phyloP scores from a whole-genome alignment of 1,140 invertebrate genomes.

The Schlechtendalia chinensis region DNA sequence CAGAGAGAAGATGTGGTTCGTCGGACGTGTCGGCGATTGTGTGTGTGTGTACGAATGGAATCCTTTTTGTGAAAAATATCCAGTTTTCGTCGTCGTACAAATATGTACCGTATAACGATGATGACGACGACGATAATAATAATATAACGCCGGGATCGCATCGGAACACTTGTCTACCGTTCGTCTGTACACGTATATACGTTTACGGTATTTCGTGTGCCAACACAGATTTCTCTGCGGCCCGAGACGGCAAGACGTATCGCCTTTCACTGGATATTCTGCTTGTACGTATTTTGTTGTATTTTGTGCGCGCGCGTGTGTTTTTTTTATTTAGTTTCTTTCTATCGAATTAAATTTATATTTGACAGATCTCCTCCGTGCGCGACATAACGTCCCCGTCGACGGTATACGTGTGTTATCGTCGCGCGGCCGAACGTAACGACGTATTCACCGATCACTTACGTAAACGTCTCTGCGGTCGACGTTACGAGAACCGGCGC shows the following conservation, averaged over 20 bases:
- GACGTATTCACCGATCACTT: too few relatives aligned
- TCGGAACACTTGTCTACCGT: background rate
- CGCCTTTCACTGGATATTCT: conserved; percentile 41
- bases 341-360: background rate
- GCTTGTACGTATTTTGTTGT: background rate
- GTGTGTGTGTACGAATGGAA: too few relatives aligned
- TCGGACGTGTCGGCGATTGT: too few relatives aligned
- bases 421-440: background rate
- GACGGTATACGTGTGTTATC: background rate
- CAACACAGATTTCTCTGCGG: conserved; percentile 6
- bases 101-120: too few relatives aligned
- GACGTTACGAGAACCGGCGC: too few relatives aligned
- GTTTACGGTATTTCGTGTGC: background rate
- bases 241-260: conserved; percentile 25
- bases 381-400: background rate
- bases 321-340: background rate
- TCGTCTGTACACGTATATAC: too few relatives aligned
- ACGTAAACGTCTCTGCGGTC: too few relatives aligned
- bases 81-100: too few relatives aligned
- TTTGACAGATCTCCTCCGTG: background rate
- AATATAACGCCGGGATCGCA: background rate
- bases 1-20: too few relatives aligned
- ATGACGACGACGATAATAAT: too few relatives aligned
- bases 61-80: too few relatives aligned
- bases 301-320: too few relatives aligned